phyloP scores from a whole-genome alignment of 2,888 invertebrate genomes.

The Caenorhabditis sinica region DNA sequence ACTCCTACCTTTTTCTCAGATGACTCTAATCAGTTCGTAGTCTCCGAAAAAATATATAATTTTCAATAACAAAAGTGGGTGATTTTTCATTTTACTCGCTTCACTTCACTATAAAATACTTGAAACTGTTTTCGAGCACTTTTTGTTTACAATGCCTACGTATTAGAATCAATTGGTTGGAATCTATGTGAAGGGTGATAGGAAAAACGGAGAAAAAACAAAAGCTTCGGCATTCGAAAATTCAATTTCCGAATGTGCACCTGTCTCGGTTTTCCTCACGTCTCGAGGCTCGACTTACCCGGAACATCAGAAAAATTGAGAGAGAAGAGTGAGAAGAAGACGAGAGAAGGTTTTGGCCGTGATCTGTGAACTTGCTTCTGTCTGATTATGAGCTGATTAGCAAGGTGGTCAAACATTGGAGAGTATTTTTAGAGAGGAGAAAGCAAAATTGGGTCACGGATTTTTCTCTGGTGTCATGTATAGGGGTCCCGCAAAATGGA shows the following conservation, averaged over 20 bases:
- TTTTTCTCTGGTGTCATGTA: no score
- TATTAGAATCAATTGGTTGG: neutral
- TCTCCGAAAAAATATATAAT: no score
- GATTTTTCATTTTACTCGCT: neutral
- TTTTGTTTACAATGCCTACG: neutral
- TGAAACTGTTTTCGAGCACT: slow-evolving; percentile 14
- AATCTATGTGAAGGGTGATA: slow-evolving; percentile 6
- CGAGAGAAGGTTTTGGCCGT: neutral
- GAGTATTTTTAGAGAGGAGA: neutral
- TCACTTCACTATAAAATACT: neutral
- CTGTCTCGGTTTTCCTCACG: slow-evolving; percentile 10
- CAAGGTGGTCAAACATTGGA: neutral
- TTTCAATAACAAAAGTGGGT: neutral
- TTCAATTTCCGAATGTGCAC: slow-evolving; percentile 36
- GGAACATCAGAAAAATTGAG: slow-evolving; percentile 2
- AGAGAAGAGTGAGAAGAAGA: neutral
- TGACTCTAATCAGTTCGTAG: neutral
- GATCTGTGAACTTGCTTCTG: slow-evolving; percentile 18
- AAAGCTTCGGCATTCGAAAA: slow-evolving; percentile 6
- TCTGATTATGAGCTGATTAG: slow-evolving; percentile 6
- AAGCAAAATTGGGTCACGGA: neutral
- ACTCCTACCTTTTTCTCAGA: neutral
- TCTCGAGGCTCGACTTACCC: neutral
- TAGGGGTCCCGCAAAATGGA: no score
- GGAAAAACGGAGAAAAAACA: neutral